phyloP scores from a whole-genome alignment of 1,140 invertebrate genomes.

The Hypsibius dujardini region DNA sequence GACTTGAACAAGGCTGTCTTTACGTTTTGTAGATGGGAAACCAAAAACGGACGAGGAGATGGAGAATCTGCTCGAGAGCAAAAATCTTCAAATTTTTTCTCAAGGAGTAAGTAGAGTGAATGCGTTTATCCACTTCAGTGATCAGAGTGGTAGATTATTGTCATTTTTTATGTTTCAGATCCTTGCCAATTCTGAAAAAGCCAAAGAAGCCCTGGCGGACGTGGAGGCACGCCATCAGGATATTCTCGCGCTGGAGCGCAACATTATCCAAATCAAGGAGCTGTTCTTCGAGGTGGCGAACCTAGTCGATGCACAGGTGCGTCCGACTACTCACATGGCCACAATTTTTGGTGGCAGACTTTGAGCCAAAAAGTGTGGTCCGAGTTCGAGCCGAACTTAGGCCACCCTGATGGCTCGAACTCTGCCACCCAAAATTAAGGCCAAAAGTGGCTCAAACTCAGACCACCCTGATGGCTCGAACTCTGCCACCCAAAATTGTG shows the following conservation, averaged over 20 bases:
- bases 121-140: neutral
- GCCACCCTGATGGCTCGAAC: too few relatives aligned
- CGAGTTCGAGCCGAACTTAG: too few relatives aligned
- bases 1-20: neutral
- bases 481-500: too few relatives aligned
- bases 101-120: conserved; percentile 38
- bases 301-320: conserved; percentile 43
- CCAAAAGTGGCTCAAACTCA: too few relatives aligned
- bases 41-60: conserved; percentile 44
- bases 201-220: conserved; percentile 45
- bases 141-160: neutral
- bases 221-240: conserved; percentile 45
- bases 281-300: conserved; percentile 50
- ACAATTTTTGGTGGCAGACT: too few relatives aligned
- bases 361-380: too few relatives aligned
- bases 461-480: too few relatives aligned
- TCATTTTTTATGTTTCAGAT: conserved; percentile 31
- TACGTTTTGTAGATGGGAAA: conserved; percentile 34
- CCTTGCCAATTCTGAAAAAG: conserved; percentile 45
- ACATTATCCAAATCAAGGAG: conserved; percentile 44
- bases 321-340: too few relatives aligned
- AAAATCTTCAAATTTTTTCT: conserved; percentile 47
- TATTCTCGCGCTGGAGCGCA: conserved; percentile 44
- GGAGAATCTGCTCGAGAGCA: conserved; percentile 48
- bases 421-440: too few relatives aligned